Conservation (phyloP, 2,888 invertebrate species). For the Erebia palarica region DNA sequence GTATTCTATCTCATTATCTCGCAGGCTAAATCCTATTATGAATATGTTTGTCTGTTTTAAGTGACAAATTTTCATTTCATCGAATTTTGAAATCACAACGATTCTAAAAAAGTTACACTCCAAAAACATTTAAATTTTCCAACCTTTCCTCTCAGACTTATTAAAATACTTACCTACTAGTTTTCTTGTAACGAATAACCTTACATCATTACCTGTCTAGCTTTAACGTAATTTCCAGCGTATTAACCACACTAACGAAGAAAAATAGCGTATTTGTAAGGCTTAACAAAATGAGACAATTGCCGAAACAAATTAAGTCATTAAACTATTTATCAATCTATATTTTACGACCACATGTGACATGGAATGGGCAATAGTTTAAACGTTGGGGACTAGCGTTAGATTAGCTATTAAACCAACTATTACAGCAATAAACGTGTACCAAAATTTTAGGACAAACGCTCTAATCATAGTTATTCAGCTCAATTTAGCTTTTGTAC, state of each 20-base stretch:
- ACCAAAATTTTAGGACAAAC: neutral
- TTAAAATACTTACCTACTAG: neutral
- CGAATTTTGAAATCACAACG: too few species aligned
- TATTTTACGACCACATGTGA: neutral
- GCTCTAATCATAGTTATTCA: neutral
- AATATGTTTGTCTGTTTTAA: too few species aligned
- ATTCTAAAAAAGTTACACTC: too few species aligned
- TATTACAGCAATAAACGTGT: neutral
- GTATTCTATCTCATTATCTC: too few species aligned
- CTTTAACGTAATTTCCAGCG: slow-evolving; percentile 11
- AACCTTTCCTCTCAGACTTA: neutral
- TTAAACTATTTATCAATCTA: slow-evolving; percentile 6
- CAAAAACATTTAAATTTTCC: too few species aligned
- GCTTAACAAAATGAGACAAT: slow-evolving; percentile 31
- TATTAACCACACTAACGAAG: slow-evolving; percentile 23
- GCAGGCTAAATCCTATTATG: too few species aligned
- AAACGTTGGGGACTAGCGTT: neutral
- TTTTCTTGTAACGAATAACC: neutral
- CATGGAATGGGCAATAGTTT: neutral
- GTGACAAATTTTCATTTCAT: too few species aligned
- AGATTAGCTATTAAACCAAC: neutral
- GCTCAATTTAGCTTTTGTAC: too few species aligned
- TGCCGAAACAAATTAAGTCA: neutral
- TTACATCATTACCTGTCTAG: slow-evolving; percentile 6
- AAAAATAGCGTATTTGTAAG: slow-evolving; percentile 26